Evolutionary conservation across 2,888 invertebrate species (phyloP).

Genomic region (Oxycera nigricornis): DNA sequence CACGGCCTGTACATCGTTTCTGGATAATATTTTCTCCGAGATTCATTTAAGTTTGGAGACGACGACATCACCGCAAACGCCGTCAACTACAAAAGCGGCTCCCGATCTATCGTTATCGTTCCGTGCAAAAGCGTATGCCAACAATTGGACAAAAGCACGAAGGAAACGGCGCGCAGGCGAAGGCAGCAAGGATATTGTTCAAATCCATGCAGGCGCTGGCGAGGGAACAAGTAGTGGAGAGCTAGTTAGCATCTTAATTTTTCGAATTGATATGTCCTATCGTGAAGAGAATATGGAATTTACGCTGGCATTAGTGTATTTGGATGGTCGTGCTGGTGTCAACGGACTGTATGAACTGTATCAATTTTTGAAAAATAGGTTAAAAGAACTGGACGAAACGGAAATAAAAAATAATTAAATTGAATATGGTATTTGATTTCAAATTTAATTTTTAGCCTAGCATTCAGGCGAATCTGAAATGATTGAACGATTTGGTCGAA

Average conservation of each 20-base stretch:
- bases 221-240: neutral
- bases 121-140: conserved; percentile 18
- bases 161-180: conserved; percentile 20
- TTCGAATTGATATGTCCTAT: conserved; percentile 15
- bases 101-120: neutral
- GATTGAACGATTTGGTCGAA: too few species aligned
- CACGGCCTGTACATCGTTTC: conserved; percentile 13
- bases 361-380: conserved; percentile 21
- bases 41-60: conserved; percentile 23
- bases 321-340: conserved; percentile 22
- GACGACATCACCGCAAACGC: neutral
- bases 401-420: too few species aligned
- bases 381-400: neutral
- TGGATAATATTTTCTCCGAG: conserved; percentile 15
- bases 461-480: too few species aligned
- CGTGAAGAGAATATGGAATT: neutral
- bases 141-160: conserved; percentile 33
- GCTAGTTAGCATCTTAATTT: conserved; percentile 16
- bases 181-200: conserved; percentile 5
- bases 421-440: too few species aligned
- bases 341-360: conserved; percentile 27
- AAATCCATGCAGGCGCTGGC: neutral
- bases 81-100: neutral
- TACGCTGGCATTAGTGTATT: conserved; percentile 19
- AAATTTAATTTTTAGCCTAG: too few species aligned